Conservation (phyloP, 2,888 invertebrate genomes). For the Polyommatus icarus region DNA sequence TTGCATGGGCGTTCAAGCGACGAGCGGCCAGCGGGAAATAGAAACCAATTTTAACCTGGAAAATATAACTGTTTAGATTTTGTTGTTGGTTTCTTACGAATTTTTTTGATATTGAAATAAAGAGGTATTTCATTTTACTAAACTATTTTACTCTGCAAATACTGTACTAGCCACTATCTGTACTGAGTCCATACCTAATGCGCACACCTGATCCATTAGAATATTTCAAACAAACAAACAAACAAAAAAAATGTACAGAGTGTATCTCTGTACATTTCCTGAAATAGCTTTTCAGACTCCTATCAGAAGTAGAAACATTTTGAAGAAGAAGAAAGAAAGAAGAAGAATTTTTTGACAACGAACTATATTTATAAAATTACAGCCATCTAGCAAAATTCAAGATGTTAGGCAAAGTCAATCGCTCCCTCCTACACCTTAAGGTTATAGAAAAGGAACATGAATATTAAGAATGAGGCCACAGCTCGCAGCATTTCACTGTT, state of each 20-base stretch:
- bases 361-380: not conserved
- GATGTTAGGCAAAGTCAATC: not conserved
- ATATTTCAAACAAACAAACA: no score
- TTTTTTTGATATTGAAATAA: not conserved
- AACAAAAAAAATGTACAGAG: no score
- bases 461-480: slow-evolving; percentile 54
- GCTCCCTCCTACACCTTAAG: slow-evolving; percentile 41
- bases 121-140: not conserved
- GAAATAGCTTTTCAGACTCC: not conserved
- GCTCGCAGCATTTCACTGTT: slow-evolving; percentile 60
- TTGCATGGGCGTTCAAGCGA: slow-evolving; percentile 47
- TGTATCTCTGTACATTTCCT: not conserved
- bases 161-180: no score
- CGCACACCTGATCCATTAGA: no score
- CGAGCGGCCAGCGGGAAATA: slow-evolving; percentile 36
- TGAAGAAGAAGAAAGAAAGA: no score
- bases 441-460: slow-evolving; percentile 43
- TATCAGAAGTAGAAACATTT: not conserved
- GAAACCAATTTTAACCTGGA: not conserved
- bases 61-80: not conserved
- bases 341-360: not conserved
- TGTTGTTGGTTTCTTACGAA: not conserved
- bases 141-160: no score
- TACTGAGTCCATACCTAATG: no score
- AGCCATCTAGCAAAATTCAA: not conserved